phyloP scores from a whole-genome alignment of 2,113 vertebrate genomes.

The Gorsachius goisagi region DNA sequence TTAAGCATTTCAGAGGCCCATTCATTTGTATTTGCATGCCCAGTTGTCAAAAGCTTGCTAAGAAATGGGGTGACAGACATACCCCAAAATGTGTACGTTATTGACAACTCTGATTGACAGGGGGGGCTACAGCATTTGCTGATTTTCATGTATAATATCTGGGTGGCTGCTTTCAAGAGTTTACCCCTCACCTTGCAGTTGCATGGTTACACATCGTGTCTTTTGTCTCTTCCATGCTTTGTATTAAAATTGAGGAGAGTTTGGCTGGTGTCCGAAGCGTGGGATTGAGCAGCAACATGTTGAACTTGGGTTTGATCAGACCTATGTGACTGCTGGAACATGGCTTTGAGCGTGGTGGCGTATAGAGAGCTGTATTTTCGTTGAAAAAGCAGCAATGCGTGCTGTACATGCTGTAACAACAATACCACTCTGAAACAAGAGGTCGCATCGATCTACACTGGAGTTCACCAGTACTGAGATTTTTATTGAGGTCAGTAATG shows the following conservation, averaged over 20 bases:
- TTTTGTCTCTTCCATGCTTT: neutral
- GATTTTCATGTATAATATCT: rapidly evolving
- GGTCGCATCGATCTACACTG: constrained; percentile 27
- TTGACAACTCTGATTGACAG: neutral
- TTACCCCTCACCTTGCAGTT: neutral
- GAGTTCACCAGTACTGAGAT: constrained; percentile 9
- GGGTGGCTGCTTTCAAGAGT: neutral
- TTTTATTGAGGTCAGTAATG: constrained; percentile 28
- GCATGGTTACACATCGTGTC: rapidly evolving
- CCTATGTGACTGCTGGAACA: neutral
- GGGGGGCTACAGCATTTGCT: neutral
- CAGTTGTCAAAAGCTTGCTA: neutral
- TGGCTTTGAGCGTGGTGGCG: neutral
- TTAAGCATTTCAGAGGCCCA: neutral
- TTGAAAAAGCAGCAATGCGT: neutral
- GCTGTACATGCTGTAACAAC: neutral
- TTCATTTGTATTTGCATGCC: neutral
- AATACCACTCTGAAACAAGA: neutral
- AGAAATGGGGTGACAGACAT: neutral
- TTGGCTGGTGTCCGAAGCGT: rapidly evolving
- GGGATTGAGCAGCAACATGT: neutral
- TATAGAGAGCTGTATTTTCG: neutral
- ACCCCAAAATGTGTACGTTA: neutral
- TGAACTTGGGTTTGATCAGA: neutral
- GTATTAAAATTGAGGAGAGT: neutral